Evolutionary conservation across 2,113 vertebrate species (phyloP).

Genomic region (Leucoraja erinaceus): DNA sequence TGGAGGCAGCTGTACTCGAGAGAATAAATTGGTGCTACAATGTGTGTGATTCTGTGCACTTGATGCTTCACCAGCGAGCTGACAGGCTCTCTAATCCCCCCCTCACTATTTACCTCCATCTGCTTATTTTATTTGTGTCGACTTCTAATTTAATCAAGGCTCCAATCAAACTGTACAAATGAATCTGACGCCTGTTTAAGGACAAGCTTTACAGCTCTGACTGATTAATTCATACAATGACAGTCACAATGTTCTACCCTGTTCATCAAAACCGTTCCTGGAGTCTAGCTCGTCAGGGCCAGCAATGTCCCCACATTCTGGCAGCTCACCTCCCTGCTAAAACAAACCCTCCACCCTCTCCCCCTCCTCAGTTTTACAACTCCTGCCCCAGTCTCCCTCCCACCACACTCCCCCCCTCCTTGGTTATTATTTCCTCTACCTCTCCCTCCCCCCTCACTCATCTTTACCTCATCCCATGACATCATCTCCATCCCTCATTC

Average conservation of each 20-base stretch:
- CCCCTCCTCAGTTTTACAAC: not conserved
- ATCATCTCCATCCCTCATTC: not conserved
- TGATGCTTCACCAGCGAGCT: conserved; percentile 31
- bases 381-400: not conserved
- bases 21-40: not conserved
- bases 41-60: conserved; percentile 21
- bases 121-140: conserved; percentile 49
- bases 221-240: conserved; percentile 67
- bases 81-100: conserved; percentile 42
- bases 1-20: not conserved
- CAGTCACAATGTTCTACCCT: conserved; percentile 70
- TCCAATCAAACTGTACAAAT: conserved; percentile 56
- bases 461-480: too few relatives aligned
- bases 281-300: not conserved
- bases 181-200: conserved; percentile 60
- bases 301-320: conserved; percentile 37
- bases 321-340: conserved; percentile 40
- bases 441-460: too few relatives aligned
- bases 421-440: too few relatives aligned
- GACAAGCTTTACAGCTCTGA: conserved; percentile 55
- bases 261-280: conserved; percentile 58
- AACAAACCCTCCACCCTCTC: conserved; percentile 50
- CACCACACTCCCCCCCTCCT: not conserved
- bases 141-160: conserved; percentile 66
- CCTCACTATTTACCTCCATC: conserved; percentile 45